phyloP scores from a whole-genome alignment of 2,113 vertebrate genomes.

The Cephalopterus ornatus region DNA sequence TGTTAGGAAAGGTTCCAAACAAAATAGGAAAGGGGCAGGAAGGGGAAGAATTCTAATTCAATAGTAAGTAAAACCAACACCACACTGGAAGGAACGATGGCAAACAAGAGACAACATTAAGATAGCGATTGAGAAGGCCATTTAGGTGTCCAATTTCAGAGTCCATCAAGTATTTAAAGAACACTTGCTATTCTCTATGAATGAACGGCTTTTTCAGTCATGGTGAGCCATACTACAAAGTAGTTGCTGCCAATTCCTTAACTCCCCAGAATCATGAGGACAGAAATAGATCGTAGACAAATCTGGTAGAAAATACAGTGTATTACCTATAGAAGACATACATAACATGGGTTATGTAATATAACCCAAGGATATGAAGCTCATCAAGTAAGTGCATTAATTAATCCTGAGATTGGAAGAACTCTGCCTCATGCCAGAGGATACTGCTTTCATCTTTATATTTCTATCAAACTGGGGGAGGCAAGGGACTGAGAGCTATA shows the following conservation, averaged over 20 bases:
- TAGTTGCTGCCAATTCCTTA: not conserved
- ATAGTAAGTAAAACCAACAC: not conserved
- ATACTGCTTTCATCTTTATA: not conserved
- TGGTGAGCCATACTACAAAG: not conserved
- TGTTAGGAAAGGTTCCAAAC: not conserved
- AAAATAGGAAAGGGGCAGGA: not conserved
- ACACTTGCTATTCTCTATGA: not conserved
- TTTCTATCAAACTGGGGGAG: not conserved
- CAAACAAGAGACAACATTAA: not conserved
- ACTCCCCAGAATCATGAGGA: not conserved
- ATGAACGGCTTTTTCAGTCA: not conserved
- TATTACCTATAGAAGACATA: not conserved
- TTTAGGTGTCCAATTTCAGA: not conserved
- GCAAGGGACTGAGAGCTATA: not conserved
- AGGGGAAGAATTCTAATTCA: not conserved
- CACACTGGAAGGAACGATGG: not conserved
- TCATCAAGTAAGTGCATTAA: not conserved
- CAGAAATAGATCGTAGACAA: not conserved
- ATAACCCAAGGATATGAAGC: not conserved
- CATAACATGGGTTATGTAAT: not conserved
- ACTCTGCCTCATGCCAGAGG: not conserved
- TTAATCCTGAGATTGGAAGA: not conserved
- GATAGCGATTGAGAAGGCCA: fast-evolving
- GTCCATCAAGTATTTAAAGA: not conserved
- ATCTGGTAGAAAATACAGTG: not conserved